Percentiles rank a stretch among this genome's conserved stretches.
phyloP scores from a whole-genome alignment of 2,797 vertebrate genomes.

The Acanthis flammea region DNA sequence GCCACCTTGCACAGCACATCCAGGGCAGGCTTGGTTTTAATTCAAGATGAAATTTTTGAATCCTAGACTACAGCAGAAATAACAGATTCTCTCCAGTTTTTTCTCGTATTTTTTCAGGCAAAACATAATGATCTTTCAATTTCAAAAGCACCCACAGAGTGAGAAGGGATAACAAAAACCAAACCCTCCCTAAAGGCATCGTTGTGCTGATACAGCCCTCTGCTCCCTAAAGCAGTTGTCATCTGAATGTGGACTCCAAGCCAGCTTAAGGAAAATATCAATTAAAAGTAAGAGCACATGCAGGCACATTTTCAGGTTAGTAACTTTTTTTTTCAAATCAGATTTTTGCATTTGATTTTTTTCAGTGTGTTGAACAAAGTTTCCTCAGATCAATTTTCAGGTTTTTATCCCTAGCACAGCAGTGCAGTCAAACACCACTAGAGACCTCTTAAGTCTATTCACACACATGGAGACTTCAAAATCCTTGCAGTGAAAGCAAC shows the following conservation, averaged over 20 bases:
- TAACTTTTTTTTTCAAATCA: background rate
- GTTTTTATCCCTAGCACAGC: background rate
- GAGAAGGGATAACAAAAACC: background rate
- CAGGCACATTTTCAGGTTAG: background rate
- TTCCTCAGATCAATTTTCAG: background rate
- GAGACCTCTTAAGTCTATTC: background rate
- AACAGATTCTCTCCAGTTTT: background rate
- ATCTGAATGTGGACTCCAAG: background rate
- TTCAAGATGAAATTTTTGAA: background rate
- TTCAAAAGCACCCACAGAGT: background rate
- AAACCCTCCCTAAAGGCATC: background rate
- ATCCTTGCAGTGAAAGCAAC: background rate
- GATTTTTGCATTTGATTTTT: background rate
- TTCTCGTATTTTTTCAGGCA: accelerated
- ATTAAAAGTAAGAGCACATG: background rate
- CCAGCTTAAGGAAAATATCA: background rate
- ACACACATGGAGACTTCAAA: background rate
- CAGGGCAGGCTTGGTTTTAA: background rate
- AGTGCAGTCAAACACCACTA: background rate
- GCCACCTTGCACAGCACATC: background rate
- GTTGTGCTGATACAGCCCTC: background rate
- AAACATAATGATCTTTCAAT: accelerated
- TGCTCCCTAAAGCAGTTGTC: background rate
- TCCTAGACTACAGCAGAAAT: background rate
- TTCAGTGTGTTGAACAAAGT: background rate